Evolutionary conservation across 2,888 invertebrate genomes (phyloP), one percentile per base, ranked within the genome.

Genomic region (Xestia ashworthii): DNA sequence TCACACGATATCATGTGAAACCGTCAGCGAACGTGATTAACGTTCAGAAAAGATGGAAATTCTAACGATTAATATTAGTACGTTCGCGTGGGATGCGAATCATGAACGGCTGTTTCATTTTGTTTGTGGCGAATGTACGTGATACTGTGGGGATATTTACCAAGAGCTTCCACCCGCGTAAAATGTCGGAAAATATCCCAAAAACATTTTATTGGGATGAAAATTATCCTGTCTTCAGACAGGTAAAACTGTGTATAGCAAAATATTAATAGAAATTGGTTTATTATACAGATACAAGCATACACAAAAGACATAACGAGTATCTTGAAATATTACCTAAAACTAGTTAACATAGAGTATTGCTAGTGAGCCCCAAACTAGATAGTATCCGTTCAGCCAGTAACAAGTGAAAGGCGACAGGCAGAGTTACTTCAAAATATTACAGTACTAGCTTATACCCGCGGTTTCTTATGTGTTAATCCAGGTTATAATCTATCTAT

Each of bases 41-140:
- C 84, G 84, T 84, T 84, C 67, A 84, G 87, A 84, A 84, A 87
- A 84, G 84, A 84, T 84, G 81, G 74, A 86, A 84, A 84, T 84
- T 84, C 71, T 66, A 75, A 53, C 87, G 80, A 86, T 84, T 83
- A 86, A 83, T 83, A 75, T 83, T 83, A 83, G 84, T 70, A 79
- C 62, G 64, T 55, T n/a, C 48, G 53, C 32, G 65, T 65, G 83
- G 67, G 32, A 12, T n/a, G 69, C 19, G 50, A 68, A 41, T 73
- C 67, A 41, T 71, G 62, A 44, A 65, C 70, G 73, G 46, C 46
- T 76, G 70, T 82, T 67, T 65, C 48, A 77, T 66, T 76, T 71
- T 75, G 60, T 75, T 81, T 65, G n/a, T 14, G 64, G 62, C 16
- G 25, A 69, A 66, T 55, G 14, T 73, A 50, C 55, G 19, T 46